Evolutionary conservation across 2,797 vertebrate species (phyloP), one percentile per base, ranked within the genome.

Genomic region (Enoplosus armatus): DNA sequence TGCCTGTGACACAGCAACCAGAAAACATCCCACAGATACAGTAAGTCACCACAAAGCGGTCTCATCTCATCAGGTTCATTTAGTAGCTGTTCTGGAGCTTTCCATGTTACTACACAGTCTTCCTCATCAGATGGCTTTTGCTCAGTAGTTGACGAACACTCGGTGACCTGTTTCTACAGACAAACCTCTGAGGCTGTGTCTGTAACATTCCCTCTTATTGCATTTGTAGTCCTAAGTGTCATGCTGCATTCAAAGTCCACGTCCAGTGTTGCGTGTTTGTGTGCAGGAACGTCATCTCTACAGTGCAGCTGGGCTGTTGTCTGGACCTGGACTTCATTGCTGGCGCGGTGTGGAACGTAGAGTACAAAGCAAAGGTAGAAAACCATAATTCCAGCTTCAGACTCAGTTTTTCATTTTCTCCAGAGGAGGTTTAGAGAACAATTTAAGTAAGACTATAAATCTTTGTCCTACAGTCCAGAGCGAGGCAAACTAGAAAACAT

Each of bases 291-390:
- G 95, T 98, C 29, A 92, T 97, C 69, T 96, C 96, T 0, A 97
- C 96, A 27, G 96, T 96, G 65, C 96, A 96, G 45, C 83, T 99
- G 79, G 96, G 96, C 71, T 98, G 97, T 86, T 92, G 89, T 47
- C 90, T 99, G 85, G 96, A 99, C 74, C 94, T 98, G 80, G 93
- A 96, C 86, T 93, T 95, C 77, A 98, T 98, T 53, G 97, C 96
- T 65, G 90, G 96, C 75, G 96, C 94, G 11, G 95, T 95, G 50
- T 95, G 96, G 92, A 98, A 99, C 76, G 96, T 97, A 59, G 96
- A 97, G 86, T 98, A 97, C 83, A 97, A 96, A 68, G 96, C 97
- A 64, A 95, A 97, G 96, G 97, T 98, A 39, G 11, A 39, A 15
- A 39, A 14, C 39, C 39, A 37, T 37, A 10, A 37, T 37, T 37